phyloP scores from a whole-genome alignment of 1,140 invertebrate species.

The Drosophila willistoni region DNA sequence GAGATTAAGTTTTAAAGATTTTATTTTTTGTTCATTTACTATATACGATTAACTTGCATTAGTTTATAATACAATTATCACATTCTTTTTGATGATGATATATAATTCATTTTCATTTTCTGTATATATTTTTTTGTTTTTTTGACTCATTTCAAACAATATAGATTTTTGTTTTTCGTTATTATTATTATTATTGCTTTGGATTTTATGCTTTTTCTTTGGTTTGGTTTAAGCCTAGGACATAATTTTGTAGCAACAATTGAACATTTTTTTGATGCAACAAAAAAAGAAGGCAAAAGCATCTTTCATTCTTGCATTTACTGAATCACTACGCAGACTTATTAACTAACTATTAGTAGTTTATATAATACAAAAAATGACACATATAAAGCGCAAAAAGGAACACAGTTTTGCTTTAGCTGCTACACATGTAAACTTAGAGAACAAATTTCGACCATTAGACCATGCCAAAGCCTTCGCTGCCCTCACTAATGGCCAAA shows the following conservation, averaged over 20 bases:
- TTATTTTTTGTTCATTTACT: constrained; percentile 40
- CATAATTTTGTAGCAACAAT: constrained; percentile 16
- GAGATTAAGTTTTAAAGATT: constrained; percentile 19
- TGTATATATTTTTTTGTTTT: constrained; percentile 29
- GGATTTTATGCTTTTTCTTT: constrained; percentile 31
- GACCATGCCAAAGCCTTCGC: constrained; percentile 97
- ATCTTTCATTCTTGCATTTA: constrained; percentile 9
- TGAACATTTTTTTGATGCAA: constrained; percentile 26
- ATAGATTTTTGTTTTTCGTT: constrained; percentile 17
- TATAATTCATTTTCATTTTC: constrained; percentile 68
- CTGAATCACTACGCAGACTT: constrained; percentile 50
- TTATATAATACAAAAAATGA: constrained; percentile 45
- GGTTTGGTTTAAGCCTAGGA: constrained; percentile 32
- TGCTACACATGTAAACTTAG: constrained; percentile 54
- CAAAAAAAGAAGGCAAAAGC: constrained; percentile 38
- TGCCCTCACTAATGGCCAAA: constrained; percentile 96
- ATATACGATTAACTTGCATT: constrained; percentile 68
- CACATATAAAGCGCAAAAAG: constrained; percentile 64
- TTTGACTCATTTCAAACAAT: constrained; percentile 39
- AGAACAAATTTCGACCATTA: constrained; percentile 76
- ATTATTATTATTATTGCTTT: constrained; percentile 32
- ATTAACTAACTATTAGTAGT: constrained; percentile 19
- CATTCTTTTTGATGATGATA: constrained; percentile 81
- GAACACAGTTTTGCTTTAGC: constrained; percentile 67
- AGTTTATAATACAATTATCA: constrained; percentile 80